Conservation (phyloP, 2,888 invertebrate species). For the Neoscelio sp. region DNA sequence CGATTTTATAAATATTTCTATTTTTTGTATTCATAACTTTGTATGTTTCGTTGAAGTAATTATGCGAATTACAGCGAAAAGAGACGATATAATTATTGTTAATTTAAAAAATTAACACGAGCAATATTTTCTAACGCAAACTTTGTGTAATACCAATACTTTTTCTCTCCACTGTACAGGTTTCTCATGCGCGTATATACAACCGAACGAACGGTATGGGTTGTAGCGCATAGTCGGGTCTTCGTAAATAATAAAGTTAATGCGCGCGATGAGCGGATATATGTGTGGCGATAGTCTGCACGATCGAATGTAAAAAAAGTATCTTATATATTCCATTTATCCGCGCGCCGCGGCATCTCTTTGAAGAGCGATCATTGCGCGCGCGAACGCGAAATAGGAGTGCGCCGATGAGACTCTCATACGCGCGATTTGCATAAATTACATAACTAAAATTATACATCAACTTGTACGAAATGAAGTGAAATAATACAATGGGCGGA, state of each 20-base stretch:
- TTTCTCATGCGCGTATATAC: background rate
- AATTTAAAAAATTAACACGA: too few species aligned
- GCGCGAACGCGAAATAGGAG: constrained; percentile 42
- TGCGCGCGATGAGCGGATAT: constrained; percentile 58
- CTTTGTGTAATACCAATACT: too few species aligned
- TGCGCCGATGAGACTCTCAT: constrained; percentile 29
- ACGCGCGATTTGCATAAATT: constrained; percentile 64
- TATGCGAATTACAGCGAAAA: too few species aligned
- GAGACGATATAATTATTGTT: too few species aligned
- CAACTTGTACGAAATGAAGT: constrained; percentile 43
- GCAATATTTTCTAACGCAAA: too few species aligned
- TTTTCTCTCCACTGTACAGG: constrained; percentile 1
- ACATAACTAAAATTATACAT: constrained; percentile 59
- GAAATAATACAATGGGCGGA: constrained; percentile 61
- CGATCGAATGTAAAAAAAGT: constrained; percentile 54
- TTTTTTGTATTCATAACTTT: too few species aligned
- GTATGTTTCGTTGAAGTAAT: too few species aligned
- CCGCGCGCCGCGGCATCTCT: constrained; percentile 53
- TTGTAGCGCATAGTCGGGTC: constrained; percentile 46
- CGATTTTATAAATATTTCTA: too few species aligned
- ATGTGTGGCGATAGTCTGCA: constrained; percentile 44
- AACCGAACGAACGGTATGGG: constrained; percentile 55
- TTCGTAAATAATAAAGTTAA: constrained; percentile 64
- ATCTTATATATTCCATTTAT: constrained; percentile 62
- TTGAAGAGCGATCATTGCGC: constrained; percentile 54